A percentile compares a stretch with the other conserved stretches of the same genome.
These are phyloP conservation scores for Amazonetta brasiliensis DNA, from an alignment of 2,797 vertebrate species.

Conservation along the genomic window DNA sequence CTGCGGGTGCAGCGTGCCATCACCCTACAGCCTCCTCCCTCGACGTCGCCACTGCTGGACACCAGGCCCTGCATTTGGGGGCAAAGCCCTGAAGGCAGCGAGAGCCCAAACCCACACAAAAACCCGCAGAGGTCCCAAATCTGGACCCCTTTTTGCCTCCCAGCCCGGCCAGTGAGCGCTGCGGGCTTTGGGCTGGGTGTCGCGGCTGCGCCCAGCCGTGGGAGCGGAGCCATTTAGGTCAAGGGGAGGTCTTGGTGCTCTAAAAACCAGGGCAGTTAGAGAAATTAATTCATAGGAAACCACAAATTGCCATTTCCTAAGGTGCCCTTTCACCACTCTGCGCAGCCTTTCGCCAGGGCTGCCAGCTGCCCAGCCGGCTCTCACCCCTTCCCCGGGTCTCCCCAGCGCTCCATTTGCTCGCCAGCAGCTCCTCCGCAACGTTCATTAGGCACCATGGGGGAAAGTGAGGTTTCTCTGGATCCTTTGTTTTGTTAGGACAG, in stretches of 20 bases:
- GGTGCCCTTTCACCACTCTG: background rate
- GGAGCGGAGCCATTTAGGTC: accelerated
- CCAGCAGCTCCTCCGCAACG: conserved; percentile 36
- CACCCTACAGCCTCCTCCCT: background rate
- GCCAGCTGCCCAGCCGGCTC: background rate
- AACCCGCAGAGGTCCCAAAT: background rate
- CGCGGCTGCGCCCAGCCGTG: accelerated
- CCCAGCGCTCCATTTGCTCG: conserved; percentile 19
- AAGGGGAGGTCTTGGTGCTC: background rate
- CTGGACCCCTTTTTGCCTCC: background rate
- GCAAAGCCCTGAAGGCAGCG: accelerated
- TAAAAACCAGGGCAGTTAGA: background rate
- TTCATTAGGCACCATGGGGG: conserved; percentile 42
- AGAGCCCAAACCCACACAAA: background rate
- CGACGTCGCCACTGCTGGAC: background rate
- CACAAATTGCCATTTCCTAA: background rate
- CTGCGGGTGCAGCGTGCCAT: accelerated
- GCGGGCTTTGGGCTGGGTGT: background rate
- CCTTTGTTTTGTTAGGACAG: conserved; percentile 74
- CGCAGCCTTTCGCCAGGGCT: background rate
- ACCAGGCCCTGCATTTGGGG: too few relatives aligned
- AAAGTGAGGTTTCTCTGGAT: conserved; percentile 66
- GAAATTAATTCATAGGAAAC: background rate
- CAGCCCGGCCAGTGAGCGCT: accelerated
- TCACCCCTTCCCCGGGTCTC: conserved; percentile 31